Base-by-base conservation (phyloP, 1,140 invertebrate species). In the Listronotus bonariensis region DNA sequence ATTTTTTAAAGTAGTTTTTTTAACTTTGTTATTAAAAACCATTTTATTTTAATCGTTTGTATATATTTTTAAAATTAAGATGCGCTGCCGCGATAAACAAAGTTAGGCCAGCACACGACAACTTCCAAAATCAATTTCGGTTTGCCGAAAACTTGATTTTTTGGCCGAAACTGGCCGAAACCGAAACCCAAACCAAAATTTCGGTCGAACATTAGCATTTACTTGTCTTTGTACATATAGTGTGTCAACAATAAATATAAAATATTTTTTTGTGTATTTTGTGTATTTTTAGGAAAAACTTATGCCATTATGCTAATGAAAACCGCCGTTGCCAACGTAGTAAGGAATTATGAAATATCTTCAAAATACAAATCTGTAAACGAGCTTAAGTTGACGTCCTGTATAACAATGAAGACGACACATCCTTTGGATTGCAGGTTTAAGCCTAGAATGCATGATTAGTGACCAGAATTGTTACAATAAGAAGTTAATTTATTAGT, bases 251-350 rank as follows among this genome's bases (percentile, higher is more conserved):
- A 45, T 15, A 45, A n/a, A 45, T 45, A n/a, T 45, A 46, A 14
- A 46, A 15, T 46, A 15, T 18, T 10, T 18, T 1, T 46, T 3
- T 6, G 18, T 15, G 10, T 15, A 4, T 26, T 26, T 5, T 26
- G 20, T 26, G 1, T 26, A 1, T 34, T 55, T 70, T 68, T 49
- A 79, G 79, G 80, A 9, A 78, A 81, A 59, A 81, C 81, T 66
- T 82, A 80, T 60, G 80, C 80, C 0, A 62, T 81, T 38, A 64
- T 82, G 73, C 72, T 80, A 74, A 75, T 81, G 34, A 82, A 82
- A 69, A 77, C 77, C 6, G 70, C 72, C 0, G 54, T 81, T 1
- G 79, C 80, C 3, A 80, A 80, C 57, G 68, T 82, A 26, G 57
- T 82, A 14, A 71, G 76, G 9, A 76, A 72, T 46, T 71, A 68